Conservation (phyloP, 1,140 invertebrate species). For the Philopotamus ludificatus region DNA sequence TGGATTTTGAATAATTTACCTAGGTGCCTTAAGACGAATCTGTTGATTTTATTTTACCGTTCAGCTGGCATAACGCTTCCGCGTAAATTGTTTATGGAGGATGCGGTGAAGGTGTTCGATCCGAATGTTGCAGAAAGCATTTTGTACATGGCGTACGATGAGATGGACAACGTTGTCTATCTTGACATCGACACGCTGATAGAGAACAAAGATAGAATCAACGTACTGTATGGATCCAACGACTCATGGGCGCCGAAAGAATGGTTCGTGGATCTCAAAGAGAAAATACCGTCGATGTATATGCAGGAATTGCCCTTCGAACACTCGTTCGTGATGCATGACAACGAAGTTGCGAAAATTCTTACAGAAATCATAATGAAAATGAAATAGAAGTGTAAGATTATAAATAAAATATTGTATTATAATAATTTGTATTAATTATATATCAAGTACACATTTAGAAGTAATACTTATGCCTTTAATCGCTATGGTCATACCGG, state of each 20-base stretch:
- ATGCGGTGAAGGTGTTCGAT: constrained; percentile 56
- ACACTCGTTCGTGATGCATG: constrained; percentile 85
- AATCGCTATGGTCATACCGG: no score
- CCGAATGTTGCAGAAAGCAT: constrained; percentile 57
- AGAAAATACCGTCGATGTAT: no score
- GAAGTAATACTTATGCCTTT: no score
- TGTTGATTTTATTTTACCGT: not conserved
- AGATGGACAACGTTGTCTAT: constrained; percentile 62
- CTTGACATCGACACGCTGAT: constrained; percentile 56
- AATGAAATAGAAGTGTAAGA: no score
- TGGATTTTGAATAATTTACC: constrained; percentile 62
- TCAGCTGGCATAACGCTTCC: not conserved
- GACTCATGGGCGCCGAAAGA: constrained; percentile 81
- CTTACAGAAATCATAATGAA: no score
- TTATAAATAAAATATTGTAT: no score
- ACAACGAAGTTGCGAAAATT: no score
- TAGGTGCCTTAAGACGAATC: constrained; percentile 46
- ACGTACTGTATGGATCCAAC: constrained; percentile 71
- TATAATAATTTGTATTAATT: constrained; percentile 60
- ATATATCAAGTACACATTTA: constrained; percentile 62
- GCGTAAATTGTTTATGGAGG: constrained; percentile 43
- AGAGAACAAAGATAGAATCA: no score
- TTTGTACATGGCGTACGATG: constrained; percentile 62
- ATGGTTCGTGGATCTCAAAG: no score
- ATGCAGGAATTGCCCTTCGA: constrained; percentile 63